Evolutionary conservation across 2,888 invertebrate genomes (phyloP).

Genomic region (Leptinotarsa peninsularis): DNA sequence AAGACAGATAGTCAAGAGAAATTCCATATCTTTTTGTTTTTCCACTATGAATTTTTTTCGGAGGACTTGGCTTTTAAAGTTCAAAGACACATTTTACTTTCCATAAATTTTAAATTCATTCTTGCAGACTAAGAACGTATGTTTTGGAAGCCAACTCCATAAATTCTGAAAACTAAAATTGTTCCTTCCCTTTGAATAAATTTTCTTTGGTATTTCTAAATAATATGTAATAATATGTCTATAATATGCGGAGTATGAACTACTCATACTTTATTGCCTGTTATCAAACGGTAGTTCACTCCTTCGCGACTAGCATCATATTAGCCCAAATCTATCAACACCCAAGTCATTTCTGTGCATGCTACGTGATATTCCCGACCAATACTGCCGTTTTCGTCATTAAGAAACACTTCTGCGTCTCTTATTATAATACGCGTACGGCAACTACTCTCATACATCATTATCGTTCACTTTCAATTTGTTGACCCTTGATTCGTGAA

Average conservation of each 20-base stretch:
- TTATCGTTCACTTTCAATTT: slow-evolving; percentile 12
- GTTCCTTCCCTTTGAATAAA: no score
- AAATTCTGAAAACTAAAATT: background rate
- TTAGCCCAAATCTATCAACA: slow-evolving; percentile 1
- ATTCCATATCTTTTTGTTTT: no score
- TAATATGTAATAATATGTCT: background rate
- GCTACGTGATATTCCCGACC: slow-evolving; percentile 10
- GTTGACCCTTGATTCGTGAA: slow-evolving; percentile 12
- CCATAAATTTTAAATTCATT: no score
- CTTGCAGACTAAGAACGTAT: background rate
- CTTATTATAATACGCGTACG: slow-evolving; percentile 2
- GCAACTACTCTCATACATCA: slow-evolving; percentile 5
- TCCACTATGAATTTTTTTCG: no score
- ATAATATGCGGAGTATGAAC: background rate
- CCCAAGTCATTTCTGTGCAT: background rate
- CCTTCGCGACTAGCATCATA: slow-evolving; percentile 10
- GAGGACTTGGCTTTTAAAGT: no score
- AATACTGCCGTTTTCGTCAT: slow-evolving; percentile 7
- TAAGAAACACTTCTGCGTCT: slow-evolving; percentile 12
- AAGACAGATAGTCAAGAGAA: no score
- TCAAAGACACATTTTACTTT: no score
- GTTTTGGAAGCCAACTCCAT: background rate
- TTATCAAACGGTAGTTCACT: slow-evolving; percentile 7
- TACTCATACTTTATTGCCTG: background rate
- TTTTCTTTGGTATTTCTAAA: no score